Base-by-base conservation (phyloP, 2,797 vertebrate species). In the Synanceia verrucosa region DNA sequence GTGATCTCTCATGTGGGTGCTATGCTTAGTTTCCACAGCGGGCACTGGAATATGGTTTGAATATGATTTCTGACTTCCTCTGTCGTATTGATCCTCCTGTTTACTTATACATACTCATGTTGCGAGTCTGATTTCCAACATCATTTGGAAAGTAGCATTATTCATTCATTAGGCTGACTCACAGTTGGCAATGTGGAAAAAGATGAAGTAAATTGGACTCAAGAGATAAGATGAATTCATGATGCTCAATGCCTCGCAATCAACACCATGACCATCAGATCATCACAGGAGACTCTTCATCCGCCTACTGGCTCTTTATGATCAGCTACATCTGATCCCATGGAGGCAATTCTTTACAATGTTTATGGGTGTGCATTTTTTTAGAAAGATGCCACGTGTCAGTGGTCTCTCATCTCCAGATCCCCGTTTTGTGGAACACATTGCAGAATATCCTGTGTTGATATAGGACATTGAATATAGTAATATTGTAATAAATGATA, bases 221-320 rank as follows among this genome's bases (percentile, higher is more conserved):
- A 5, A 21, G 26, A 24, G 44, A 29, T 13, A n/a, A 23, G 28
- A 28, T 43, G n/a, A 34, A 28, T 28, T 50, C 12, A 11, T 28
- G 39, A 55, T 62, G 12, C 9, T 28, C 39, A 34, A 11, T 16
- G 34, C 26, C 21, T 16, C 28, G 18, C 24, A 8, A 46, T 46
- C n/a, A 26, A 41, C 31, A 33, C 67, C 36, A 3, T 47, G 51
- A 58, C 23, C 31, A 75, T 53, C 51, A 56, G 50, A 44, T 70
- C 1, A 4, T 61, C 26, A 63, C 31, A 37, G 19, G 55, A 46
- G 9, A 79, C 53, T 58, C 21, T 52, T 58, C 18, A 46, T 29
- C 57, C 23, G 47, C 46, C 46, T 41, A 4, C 31, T 13, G 12
- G 19, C 59, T 65, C 13, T 8, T 47, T 13, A 19, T 3, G 4